These are phyloP conservation scores for Acleris emargana DNA, from an alignment of 2,888 invertebrate genomes.

Conservation along the genomic window DNA sequence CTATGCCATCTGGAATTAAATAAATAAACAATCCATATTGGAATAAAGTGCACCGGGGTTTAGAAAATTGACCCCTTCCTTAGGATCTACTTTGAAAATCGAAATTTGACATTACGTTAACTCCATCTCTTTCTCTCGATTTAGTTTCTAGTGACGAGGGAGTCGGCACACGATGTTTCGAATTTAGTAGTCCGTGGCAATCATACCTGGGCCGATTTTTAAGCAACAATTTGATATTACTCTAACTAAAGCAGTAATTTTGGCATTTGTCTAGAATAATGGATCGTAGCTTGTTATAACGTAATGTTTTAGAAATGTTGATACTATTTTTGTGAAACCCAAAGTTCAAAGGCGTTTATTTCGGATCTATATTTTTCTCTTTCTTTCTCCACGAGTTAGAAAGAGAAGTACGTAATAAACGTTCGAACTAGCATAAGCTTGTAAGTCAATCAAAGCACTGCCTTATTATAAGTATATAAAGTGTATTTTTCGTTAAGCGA, in stretches of 20 bases:
- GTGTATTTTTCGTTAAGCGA: slow-evolving; percentile 59
- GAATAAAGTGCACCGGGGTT: too few relatives aligned
- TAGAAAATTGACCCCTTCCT: too few relatives aligned
- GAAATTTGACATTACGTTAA: too few relatives aligned
- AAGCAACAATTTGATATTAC: not conserved
- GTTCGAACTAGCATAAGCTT: slow-evolving; percentile 51
- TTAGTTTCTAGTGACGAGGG: too few relatives aligned
- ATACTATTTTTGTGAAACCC: slow-evolving; percentile 34
- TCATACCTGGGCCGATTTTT: too few relatives aligned
- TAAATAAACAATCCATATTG: too few relatives aligned
- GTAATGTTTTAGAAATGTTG: slow-evolving; percentile 36
- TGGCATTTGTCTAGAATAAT: slow-evolving; percentile 19
- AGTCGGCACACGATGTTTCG: too few relatives aligned
- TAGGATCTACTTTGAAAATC: too few relatives aligned
- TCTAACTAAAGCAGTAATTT: not conserved
- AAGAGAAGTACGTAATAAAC: slow-evolving; percentile 7
- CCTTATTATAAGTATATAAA: slow-evolving; percentile 76
- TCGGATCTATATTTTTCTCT: slow-evolving; percentile 1
- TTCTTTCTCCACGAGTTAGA: slow-evolving; percentile 3
- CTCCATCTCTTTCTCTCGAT: too few relatives aligned
- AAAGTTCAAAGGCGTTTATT: slow-evolving; percentile 3
- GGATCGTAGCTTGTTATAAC: slow-evolving; percentile 36
- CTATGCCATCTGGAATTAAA: too few relatives aligned
- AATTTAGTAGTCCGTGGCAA: too few relatives aligned
- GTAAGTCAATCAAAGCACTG: slow-evolving; percentile 73